Evolutionary conservation across 2,113 vertebrate species (phyloP), one percentile per base, ranked within the genome.

Genomic region (Globicephala melas): DNA sequence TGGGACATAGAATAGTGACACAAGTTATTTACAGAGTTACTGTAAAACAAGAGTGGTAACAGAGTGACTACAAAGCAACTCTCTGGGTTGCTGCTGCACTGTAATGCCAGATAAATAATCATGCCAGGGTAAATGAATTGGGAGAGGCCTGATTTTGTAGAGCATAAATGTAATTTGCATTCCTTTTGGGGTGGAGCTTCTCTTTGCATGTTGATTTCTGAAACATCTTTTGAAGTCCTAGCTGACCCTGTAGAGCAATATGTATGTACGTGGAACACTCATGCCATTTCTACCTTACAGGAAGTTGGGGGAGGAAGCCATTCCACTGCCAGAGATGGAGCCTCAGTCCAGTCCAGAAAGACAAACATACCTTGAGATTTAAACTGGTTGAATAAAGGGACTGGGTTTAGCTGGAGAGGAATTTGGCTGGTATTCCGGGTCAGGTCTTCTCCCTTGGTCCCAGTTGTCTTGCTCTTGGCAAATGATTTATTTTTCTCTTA

Each of bases 11-110:
- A 82, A 76, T 10, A 26, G 93, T 85, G 93, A 97, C 84, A 97
- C 74, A 50, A 97, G 96, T 89, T 96, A 98, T 86, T 93, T 96
- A 67, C 79, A 41, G 95, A 95, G 55, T 98, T 92, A 89, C 92
- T 71, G 87, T 73, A 71, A 92, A 97, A 92, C 44, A 93, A 91
- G 93, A 74, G 74, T 17, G 23, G 76, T 80, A 97, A 70, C 82
- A 81, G 77, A 33, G 67, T 50, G 96, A 86, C 63, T 74, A 91
- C 84, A 94, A 79, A 97, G 86, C 71, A 85, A 89, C 71, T 96
- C 62, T 83, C 76, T 50, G 50, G 8, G 60, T 96, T 96, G 74
- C 83, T 90, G 92, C 88, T 82, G 83, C 70, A 90, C 38, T 89
- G 26, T 76, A 94, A 90, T 73, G 68, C 89, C 84, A 93, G 93